Base-by-base conservation (phyloP, 2,113 vertebrate genomes). In the Nerophis lumbriciformis region DNA sequence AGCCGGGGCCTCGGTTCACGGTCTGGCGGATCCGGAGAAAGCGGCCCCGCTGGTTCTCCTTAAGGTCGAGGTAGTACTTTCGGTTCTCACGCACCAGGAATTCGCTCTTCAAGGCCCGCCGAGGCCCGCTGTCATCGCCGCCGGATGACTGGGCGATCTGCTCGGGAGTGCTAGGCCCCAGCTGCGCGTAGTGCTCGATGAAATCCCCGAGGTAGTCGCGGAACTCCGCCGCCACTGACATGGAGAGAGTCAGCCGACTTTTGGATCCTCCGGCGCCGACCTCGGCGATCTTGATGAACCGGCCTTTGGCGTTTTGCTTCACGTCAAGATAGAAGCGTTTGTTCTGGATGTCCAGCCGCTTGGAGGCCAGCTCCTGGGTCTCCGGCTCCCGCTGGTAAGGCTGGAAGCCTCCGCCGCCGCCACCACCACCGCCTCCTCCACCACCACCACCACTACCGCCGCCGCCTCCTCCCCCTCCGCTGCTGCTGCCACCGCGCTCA, bases 201-300 rank as follows among this genome's bases (percentile, higher is more conserved):
- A 94, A 94, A 81, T 94, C 93, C 47, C 93, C 93, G 71, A 94
- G 89, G 85, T 93, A 94, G 88, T 96, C 94, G 62, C 94, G 94
- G 86, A 96, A 95, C 91, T 97, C 94, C 10, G 92, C 94, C 15
- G 94, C 94, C 38, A 97, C 94, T 8, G 94, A 92, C 94, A 97
- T 95, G 55, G 94, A 97, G 48, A 98, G 92, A 6, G 94, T 97
- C 37, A 98, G 89, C 28, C 95, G 93, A 88, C 94, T 97, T 83
- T 98, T 98, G 42, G 83, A 86, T 81, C 95, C 95, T 35, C 94
- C 95, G 57, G 95, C 95, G 42, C 95, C 94, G 79, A 97, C 94
- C 92, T 98, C 95, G 59, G 95, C 94, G 84, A 98, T 98, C 89
- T 98, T 98, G 63, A 98, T 93, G 92, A 95, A 94, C 86, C 94